Evolutionary conservation across 2,888 invertebrate genomes (phyloP).

Genomic region (Muscina levida): DNA sequence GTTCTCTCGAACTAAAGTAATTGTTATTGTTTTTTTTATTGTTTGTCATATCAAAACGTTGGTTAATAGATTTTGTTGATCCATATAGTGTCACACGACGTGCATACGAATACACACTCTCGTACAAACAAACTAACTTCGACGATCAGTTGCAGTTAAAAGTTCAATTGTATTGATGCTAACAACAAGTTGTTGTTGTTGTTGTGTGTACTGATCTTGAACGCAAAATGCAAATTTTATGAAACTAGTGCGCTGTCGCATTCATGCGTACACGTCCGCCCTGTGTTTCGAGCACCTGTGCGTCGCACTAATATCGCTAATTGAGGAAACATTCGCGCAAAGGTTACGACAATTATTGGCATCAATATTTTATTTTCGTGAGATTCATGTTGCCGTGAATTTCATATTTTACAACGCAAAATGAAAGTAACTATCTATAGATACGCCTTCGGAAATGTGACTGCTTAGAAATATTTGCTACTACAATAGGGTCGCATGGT

Average conservation of each 20-base stretch:
- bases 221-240: not conserved
- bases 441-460: no score
- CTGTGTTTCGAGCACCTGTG: not conserved
- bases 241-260: not conserved
- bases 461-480: no score
- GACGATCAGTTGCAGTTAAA: conserved; percentile 1
- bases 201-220: not conserved
- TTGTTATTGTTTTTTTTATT: conserved; percentile 3
- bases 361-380: no score
- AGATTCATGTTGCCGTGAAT: not conserved
- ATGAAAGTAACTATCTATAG: no score
- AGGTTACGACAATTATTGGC: not conserved
- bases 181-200: no score
- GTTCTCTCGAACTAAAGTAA: not conserved
- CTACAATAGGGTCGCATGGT: no score
- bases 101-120: no score
- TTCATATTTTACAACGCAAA: no score
- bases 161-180: not conserved
- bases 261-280: not conserved
- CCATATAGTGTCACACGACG: no score
- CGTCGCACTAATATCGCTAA: not conserved
- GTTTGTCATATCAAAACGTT: not conserved
- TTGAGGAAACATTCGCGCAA: conserved; percentile 4
- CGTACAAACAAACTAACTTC: no score
- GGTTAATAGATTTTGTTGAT: conserved; percentile 12